Evolutionary conservation across 2,113 vertebrate genomes (phyloP), one percentile per base, ranked within the genome.

Genomic region (Gavia stellata): DNA sequence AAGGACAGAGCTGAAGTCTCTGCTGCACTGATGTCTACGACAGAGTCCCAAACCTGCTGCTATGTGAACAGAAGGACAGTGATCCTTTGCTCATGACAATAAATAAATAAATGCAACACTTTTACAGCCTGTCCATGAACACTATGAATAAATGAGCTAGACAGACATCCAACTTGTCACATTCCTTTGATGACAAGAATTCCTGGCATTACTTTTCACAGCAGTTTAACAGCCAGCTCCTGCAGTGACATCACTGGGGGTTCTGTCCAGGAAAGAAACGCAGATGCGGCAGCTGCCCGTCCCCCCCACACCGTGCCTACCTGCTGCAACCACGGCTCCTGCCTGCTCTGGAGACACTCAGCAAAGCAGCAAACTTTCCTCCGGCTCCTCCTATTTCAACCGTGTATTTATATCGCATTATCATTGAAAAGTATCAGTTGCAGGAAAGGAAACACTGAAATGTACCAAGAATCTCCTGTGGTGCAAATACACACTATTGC

Each of bases 301-400:
- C 20, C 9, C 34, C 34, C 50, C 72, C 10, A 1, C 1, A 2
- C 38, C 7, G 1, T 6, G 20, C 8, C 33, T 2, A 8, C 17
- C 66, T 17, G 68, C 33, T 17, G 36, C 62, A n/a, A 2, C 28
- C 19, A 10, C 47, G 4, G n/a, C 63, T 62, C 42, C 83, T 5
- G 17, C 16, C 1, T 1, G 11, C 67, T 3, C 3, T 5, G 15
- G 62, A 73, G 61, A 66, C 42, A 6, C 19, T 34, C 40, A 18
- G 36, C 85, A 5, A 9, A 10, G 75, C 3, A 55, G 16, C 55
- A 15, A 11, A 10, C n/a, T 21, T 36, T 14, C 8, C n/a, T 10
- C 9, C 0, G 0, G 73, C 52, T 59, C 38, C 59, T 70, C n/a
- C 42, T 20, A 1, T 10, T 5, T 15, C 31, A 23, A 3, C 7